These are phyloP conservation scores for Staurois parvus DNA, from an alignment of 2,797 vertebrate genomes.

Conservation along the genomic window DNA sequence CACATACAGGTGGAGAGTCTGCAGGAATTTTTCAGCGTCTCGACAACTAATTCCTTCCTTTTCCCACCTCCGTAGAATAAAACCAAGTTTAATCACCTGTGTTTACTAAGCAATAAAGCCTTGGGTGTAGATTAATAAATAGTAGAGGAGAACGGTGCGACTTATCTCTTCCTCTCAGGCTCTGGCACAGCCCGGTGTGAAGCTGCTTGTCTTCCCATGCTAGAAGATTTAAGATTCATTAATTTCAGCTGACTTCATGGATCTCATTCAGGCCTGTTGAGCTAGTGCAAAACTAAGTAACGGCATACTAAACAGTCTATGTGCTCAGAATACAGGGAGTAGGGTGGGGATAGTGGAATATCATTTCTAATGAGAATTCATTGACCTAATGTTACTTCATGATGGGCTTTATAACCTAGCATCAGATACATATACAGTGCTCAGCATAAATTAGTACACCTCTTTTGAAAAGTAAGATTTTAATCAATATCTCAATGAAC, in stretches of 20 bases:
- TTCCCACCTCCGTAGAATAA: not conserved
- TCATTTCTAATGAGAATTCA: too few species aligned
- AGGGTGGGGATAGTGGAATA: too few species aligned
- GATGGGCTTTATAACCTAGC: too few species aligned
- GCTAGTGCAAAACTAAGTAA: not conserved
- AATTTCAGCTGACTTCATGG: conserved; percentile 29
- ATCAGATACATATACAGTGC: too few species aligned
- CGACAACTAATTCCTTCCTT: not conserved
- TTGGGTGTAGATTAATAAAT: conserved; percentile 2
- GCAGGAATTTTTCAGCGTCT: not conserved
- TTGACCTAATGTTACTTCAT: too few species aligned
- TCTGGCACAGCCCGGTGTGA: not conserved
- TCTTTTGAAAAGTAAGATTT: too few species aligned
- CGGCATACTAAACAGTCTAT: too few species aligned
- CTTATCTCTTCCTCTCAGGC: conserved; percentile 41
- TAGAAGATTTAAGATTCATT: conserved; percentile 40
- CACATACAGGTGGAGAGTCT: not conserved
- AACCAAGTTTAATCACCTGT: not conserved
- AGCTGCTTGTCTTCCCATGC: conserved; percentile 20
- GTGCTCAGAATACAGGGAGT: too few species aligned
- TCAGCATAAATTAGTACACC: too few species aligned
- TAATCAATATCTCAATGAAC: too few species aligned
- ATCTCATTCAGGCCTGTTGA: conserved; percentile 16
- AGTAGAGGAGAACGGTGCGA: not conserved
- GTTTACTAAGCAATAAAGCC: conserved; percentile 13